Percentiles rank a stretch among this genome's conserved stretches.
phyloP scores from a whole-genome alignment of 2,888 invertebrate genomes.

The Calliopum simillimum region DNA sequence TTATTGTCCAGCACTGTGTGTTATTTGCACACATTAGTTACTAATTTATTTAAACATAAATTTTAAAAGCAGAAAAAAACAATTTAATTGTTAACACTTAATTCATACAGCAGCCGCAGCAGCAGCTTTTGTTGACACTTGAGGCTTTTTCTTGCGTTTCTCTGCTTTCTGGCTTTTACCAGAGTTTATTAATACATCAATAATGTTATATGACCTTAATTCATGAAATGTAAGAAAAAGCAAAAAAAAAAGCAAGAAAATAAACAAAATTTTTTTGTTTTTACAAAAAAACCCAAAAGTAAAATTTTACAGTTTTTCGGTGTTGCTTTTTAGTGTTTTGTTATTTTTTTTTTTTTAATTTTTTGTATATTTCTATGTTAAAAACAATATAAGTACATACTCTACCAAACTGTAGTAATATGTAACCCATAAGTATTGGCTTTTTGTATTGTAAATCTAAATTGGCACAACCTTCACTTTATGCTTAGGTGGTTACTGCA shows the following conservation, averaged over 20 bases:
- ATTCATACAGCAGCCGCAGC: background rate
- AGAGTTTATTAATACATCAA: conserved; percentile 1
- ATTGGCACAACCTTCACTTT: no score
- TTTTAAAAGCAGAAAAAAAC: background rate
- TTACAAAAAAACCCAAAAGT: no score
- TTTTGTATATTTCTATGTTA: no score
- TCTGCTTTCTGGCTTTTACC: background rate
- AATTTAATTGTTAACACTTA: conserved; percentile 14
- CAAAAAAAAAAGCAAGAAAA: background rate
- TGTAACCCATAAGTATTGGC: no score
- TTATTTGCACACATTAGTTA: conserved; percentile 7
- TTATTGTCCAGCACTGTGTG: background rate
- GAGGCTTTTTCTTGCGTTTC: conserved; percentile 7
- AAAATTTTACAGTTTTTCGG: no score
- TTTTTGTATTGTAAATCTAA: no score
- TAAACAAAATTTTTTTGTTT: no score
- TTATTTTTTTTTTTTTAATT: no score
- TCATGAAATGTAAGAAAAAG: background rate
- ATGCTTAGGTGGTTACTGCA: no score
- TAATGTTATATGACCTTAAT: conserved; percentile 28
- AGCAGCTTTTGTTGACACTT: background rate
- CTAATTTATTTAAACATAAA: conserved; percentile 9
- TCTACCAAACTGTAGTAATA: no score
- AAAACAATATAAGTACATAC: no score
- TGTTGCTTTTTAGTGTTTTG: no score